Evolutionary conservation across 2,888 invertebrate species (phyloP), one percentile per base, ranked within the genome.

Genomic region (Girardia tigrina): DNA sequence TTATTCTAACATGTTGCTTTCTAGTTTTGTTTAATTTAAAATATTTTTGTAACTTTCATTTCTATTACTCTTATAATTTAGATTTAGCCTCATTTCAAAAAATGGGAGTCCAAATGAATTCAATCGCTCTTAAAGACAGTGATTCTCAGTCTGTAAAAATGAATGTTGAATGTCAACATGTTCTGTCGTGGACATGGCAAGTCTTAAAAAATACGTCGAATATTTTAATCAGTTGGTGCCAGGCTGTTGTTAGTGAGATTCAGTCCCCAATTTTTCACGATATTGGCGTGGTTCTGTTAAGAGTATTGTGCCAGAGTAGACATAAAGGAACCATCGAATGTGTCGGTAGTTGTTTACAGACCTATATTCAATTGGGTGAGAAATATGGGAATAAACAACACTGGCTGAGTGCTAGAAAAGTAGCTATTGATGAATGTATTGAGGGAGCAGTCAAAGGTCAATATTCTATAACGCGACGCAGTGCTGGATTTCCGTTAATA

Each of bases 341-440:
- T 56, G 56, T 56, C 4, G 4, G 20, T n/a, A 23, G 56, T 56
- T 56, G 4, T 56, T 16, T 56, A 23, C 56, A 56, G 23, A 56
- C n/a, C 56, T 56, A 56, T n/a, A 8, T 56, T 8, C 56, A 56
- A n/a, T 16, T 56, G 23, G 56, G 56, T 4, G 23, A 56, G 23
- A n/a, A 12, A 2, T 20, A 56, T 56, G 56, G 56, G 2, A 20
- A 56, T 56, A 4, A 4, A 4, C 6, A 56, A 20, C n/a, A 56
- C 23, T 56, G 56, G 56, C 56, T 56, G 4, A 56, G 20, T 8
- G 56, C 56, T 56, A 4, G 23, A 6, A 23, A 56, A 16, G 56
- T 56, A 20, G 56, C 56, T 2, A 56, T 56, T 56, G n/a, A 56
- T 56, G 56, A 56, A 56, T 56, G 56, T n/a, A 56, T 56, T 56